These are phyloP conservation scores for Erinaceus europaeus DNA, from an alignment of 2,113 vertebrate genomes.

Conservation along the genomic window DNA sequence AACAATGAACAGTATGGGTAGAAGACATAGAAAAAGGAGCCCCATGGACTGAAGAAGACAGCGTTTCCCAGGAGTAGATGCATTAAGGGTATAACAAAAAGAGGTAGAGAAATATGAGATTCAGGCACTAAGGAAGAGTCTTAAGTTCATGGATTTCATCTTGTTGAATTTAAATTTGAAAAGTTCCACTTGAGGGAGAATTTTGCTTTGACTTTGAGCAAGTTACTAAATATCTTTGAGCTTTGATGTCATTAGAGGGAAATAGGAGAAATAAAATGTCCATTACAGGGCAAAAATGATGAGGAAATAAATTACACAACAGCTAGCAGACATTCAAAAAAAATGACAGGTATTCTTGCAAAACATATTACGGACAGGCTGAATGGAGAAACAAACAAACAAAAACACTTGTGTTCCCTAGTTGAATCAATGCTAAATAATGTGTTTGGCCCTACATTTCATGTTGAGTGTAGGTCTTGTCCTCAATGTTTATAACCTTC, in stretches of 20 bases:
- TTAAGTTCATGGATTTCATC: too few relatives aligned
- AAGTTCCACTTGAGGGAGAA: not conserved
- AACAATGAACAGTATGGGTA: too few relatives aligned
- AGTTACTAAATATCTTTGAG: not conserved
- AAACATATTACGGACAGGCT: not conserved
- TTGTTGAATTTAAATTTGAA: too few relatives aligned
- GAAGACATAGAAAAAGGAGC: too few relatives aligned
- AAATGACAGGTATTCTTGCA: not conserved
- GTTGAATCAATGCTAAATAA: not conserved
- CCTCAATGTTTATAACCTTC: not conserved
- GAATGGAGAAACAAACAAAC: not conserved
- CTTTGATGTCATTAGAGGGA: not conserved
- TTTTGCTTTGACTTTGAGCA: not conserved
- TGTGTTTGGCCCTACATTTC: not conserved
- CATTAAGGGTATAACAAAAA: too few relatives aligned
- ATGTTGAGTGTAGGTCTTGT: not conserved
- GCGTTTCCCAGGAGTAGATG: too few relatives aligned
- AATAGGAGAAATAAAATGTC: not conserved
- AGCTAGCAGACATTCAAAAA: not conserved
- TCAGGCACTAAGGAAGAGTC: too few relatives aligned
- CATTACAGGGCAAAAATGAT: not conserved
- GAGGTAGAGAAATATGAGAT: too few relatives aligned
- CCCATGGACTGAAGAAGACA: too few relatives aligned
- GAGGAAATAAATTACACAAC: not conserved
- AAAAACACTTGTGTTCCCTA: fast-evolving